Conservation (phyloP, 2,888 invertebrate species). For the Pterostichus madidus region DNA sequence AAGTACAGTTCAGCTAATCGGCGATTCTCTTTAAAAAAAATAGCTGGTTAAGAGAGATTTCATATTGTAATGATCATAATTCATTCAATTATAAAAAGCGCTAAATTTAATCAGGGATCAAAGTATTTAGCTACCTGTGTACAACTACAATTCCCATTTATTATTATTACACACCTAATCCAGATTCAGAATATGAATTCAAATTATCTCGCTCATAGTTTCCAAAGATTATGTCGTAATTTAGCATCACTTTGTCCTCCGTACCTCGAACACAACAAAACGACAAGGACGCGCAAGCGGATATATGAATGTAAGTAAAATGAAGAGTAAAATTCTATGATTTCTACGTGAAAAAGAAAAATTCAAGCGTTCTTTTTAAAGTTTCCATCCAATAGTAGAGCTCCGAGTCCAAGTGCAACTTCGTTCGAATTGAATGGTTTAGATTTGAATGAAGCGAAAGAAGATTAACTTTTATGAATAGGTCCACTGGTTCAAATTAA, state of each 20-base stretch:
- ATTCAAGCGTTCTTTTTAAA: constrained; percentile 32
- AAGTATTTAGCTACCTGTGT: not conserved
- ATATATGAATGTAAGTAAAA: constrained; percentile 46
- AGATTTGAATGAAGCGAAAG: constrained; percentile 46
- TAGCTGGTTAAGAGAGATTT: no score
- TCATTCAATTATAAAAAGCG: no score
- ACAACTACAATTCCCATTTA: not conserved
- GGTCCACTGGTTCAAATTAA: constrained; percentile 53
- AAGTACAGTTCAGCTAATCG: no score
- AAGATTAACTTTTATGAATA: constrained; percentile 55
- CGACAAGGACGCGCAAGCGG: not conserved
- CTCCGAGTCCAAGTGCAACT: constrained; percentile 22
- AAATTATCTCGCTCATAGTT: not conserved
- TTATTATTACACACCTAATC: not conserved
- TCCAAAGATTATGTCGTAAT: not conserved
- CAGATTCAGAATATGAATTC: not conserved
- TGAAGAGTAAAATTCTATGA: constrained; percentile 48
- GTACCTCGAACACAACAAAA: not conserved
- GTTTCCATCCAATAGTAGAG: not conserved
- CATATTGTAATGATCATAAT: no score
- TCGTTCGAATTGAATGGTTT: constrained; percentile 20
- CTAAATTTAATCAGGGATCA: no score
- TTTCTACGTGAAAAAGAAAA: constrained; percentile 36
- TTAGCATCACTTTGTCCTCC: not conserved
- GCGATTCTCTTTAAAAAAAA: no score